Evolutionary conservation across 2,797 vertebrate species (phyloP), one percentile per base, ranked within the genome.

Genomic region (Scleropages formosus): DNA sequence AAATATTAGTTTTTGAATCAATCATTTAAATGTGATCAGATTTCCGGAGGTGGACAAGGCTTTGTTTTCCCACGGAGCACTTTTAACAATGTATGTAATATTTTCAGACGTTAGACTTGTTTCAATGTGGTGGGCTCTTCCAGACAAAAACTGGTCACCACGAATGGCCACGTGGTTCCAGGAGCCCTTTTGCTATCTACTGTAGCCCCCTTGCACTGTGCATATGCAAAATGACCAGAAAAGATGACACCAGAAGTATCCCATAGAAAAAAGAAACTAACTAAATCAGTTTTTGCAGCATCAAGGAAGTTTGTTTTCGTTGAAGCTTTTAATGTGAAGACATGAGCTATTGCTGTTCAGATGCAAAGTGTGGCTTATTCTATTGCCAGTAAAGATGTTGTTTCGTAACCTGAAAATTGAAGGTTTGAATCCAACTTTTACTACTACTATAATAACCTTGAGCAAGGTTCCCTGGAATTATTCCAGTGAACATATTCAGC

Each of bases 21-120:
- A 27, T 31, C 24, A 15, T 67, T 16, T 12, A 11, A 46, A 67
- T 8, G 24, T 47, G 53, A 13, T 70, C 68, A 1, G 49, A 26
- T 53, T 56, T 70, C 27, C 51, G 49, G 16, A 70, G 20, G 22
- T 53, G 49, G 49, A 4, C n/a, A 67, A 47, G 64, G 39, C 47
- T 62, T 64, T 26, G 3, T 18, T 64, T 22, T 11, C 44, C 64
- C 22, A n/a, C 39, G 46, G 18, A 66, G 64, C 10, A 47, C n/a
- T 67, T n/a, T 67, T 47, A 67, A 67, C 67, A 67, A 67, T 74
- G 59, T 44, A 64, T 74, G 39, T n/a, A 49, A 74, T 44, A 56
- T 24, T 73, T 59, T n/a, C 53, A 44, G 31, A 22, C 67, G 47
- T 67, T 20, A 31, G 44, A 47, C 31, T 44, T 67, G 39, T 67